phyloP scores from a whole-genome alignment of 2,113 vertebrate species.

The Neoarius graeffei region DNA sequence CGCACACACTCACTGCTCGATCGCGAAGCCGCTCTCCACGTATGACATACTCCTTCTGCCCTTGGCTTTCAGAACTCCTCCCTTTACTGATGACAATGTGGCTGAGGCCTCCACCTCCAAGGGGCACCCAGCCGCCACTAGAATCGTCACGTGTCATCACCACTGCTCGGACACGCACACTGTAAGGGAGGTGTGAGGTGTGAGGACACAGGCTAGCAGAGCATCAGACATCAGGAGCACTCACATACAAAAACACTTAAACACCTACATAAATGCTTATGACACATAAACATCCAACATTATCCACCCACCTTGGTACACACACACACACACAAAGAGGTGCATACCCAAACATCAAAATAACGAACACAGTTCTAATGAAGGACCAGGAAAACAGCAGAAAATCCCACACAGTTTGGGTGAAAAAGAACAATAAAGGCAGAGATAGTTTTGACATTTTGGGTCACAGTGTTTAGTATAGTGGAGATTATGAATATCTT shows the following conservation, averaged over 20 bases:
- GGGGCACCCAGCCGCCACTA: constrained; percentile 91
- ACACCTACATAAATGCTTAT: constrained; percentile 31
- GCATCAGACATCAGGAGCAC: constrained; percentile 17
- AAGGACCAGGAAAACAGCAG: not conserved
- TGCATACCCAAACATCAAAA: not conserved
- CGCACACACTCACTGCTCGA: constrained; percentile 84
- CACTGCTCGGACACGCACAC: constrained; percentile 90
- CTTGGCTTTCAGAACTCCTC: constrained; percentile 79
- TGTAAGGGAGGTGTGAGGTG: constrained; percentile 60
- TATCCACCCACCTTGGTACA: not conserved
- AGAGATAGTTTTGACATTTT: not conserved
- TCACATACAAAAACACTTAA: constrained; percentile 19
- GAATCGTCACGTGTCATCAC: constrained; percentile 96
- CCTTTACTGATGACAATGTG: constrained; percentile 86
- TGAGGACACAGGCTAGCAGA: constrained; percentile 47
- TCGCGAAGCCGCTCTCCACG: constrained; percentile 88
- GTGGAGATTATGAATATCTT: not conserved
- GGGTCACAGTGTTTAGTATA: not conserved
- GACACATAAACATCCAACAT: constrained; percentile 9
- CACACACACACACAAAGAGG: not conserved
- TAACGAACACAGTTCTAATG: not conserved
- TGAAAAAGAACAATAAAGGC: not conserved
- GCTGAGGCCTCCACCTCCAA: constrained; percentile 89
- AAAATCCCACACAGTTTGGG: not conserved
- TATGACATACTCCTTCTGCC: constrained; percentile 83